Percentiles rank a stretch among this genome's conserved stretches.
These are phyloP conservation scores for Plebejus argus DNA, from an alignment of 2,888 invertebrate genomes.

Conservation along the genomic window DNA sequence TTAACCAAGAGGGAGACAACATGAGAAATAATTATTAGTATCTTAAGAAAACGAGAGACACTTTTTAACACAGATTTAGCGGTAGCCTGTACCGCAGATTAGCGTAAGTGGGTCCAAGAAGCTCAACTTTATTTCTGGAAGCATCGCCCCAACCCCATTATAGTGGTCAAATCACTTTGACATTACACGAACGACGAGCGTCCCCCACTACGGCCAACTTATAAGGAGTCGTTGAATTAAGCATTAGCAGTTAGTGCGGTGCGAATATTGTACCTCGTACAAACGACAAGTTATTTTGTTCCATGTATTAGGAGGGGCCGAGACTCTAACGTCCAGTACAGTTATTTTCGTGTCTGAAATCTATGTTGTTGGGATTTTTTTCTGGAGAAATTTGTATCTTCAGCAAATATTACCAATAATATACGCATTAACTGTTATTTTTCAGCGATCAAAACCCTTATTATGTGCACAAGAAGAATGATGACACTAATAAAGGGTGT, in stretches of 20 bases:
- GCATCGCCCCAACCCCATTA: background rate
- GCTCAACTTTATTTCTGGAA: background rate
- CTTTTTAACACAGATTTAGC: background rate
- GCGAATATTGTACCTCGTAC: background rate
- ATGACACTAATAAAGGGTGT: too few species aligned
- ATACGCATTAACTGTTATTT: too few species aligned
- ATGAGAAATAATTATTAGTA: too few species aligned
- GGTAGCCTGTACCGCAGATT: background rate
- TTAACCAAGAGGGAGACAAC: background rate
- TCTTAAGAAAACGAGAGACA: background rate
- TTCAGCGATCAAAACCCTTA: too few species aligned
- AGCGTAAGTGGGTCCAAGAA: background rate
- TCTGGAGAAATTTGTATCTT: too few species aligned
- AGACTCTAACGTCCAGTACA: too few species aligned
- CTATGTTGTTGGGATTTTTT: too few species aligned
- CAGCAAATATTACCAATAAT: too few species aligned
- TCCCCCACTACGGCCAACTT: background rate
- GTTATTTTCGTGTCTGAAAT: too few species aligned
- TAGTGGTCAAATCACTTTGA: constrained; percentile 11
- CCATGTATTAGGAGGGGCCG: background rate
- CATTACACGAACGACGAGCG: background rate
- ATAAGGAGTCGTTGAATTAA: background rate
- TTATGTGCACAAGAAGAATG: too few species aligned
- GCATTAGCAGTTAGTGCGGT: background rate
- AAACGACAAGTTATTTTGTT: background rate